Conservation (phyloP, 2,888 invertebrate species). For the Agrotis segetum region DNA sequence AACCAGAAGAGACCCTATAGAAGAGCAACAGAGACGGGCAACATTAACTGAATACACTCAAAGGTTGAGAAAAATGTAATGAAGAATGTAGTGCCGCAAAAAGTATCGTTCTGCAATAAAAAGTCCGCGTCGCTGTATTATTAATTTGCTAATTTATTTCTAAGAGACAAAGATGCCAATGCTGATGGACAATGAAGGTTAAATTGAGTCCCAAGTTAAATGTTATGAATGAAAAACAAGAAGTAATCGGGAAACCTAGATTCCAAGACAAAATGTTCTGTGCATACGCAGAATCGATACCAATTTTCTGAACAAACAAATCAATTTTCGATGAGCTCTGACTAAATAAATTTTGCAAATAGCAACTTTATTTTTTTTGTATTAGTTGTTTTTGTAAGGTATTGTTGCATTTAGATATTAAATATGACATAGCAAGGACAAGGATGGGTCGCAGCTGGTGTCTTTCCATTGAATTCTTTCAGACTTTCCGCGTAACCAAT, state of each 20-base stretch:
- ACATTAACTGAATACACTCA: constrained; percentile 70
- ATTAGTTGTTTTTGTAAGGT: too few relatives aligned
- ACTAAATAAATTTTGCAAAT: constrained; percentile 18
- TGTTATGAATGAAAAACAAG: not conserved
- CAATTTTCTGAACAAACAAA: not conserved
- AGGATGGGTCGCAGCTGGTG: too few relatives aligned
- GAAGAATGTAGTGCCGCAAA: constrained; percentile 68
- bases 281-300: not conserved
- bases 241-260: not conserved
- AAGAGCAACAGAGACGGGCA: constrained; percentile 67
- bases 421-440: too few relatives aligned
- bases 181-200: too few relatives aligned
- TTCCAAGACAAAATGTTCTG: not conserved
- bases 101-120: constrained; percentile 10
- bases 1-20: constrained; percentile 71
- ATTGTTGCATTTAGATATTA: too few relatives aligned
- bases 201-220: not conserved
- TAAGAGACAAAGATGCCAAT: not conserved
- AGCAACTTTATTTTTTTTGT: not conserved
- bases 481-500: too few relatives aligned
- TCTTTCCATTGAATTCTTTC: too few relatives aligned
- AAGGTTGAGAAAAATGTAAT: constrained; percentile 73
- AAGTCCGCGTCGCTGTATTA: constrained; percentile 43
- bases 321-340: not conserved
- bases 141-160: constrained; percentile 65